phyloP scores from a whole-genome alignment of 2,113 vertebrate species.

The Passer domesticus region DNA sequence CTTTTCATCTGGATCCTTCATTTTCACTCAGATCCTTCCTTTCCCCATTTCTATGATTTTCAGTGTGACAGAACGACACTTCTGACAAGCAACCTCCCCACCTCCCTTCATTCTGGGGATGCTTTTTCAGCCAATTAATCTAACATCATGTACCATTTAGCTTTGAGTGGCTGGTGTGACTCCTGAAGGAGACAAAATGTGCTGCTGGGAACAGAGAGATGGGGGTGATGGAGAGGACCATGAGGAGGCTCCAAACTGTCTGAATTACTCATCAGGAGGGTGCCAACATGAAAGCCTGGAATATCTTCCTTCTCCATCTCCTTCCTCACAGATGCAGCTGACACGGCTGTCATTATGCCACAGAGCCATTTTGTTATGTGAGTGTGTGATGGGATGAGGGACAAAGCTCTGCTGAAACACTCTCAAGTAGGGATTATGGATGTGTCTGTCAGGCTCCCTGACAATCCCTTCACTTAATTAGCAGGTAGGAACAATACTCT shows the following conservation, averaged over 20 bases:
- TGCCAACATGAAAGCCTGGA: background rate
- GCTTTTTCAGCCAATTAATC: slow-evolving; percentile 37
- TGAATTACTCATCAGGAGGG: slow-evolving; percentile 34
- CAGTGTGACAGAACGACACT: background rate
- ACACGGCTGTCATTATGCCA: background rate
- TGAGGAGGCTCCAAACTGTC: slow-evolving; percentile 7
- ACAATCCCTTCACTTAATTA: slow-evolving; percentile 23
- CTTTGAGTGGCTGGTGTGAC: slow-evolving; percentile 16
- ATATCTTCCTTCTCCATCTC: slow-evolving; percentile 1
- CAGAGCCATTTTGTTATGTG: background rate
- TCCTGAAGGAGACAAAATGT: slow-evolving; percentile 44
- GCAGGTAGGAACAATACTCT: background rate
- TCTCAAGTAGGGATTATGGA: background rate
- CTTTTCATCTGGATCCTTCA: background rate
- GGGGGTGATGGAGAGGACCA: slow-evolving; percentile 5
- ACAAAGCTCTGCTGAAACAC: background rate
- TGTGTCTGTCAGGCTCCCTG: slow-evolving; percentile 12
- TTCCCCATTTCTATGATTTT: background rate
- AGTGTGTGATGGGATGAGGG: background rate
- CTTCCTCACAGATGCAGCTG: background rate
- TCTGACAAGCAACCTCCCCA: slow-evolving; percentile 12
- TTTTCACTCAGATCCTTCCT: background rate
- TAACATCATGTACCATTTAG: slow-evolving; percentile 20
- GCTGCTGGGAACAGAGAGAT: background rate
- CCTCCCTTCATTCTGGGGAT: background rate